Conservation (phyloP, 2,888 invertebrate genomes). For the Apamea epomidion region DNA sequence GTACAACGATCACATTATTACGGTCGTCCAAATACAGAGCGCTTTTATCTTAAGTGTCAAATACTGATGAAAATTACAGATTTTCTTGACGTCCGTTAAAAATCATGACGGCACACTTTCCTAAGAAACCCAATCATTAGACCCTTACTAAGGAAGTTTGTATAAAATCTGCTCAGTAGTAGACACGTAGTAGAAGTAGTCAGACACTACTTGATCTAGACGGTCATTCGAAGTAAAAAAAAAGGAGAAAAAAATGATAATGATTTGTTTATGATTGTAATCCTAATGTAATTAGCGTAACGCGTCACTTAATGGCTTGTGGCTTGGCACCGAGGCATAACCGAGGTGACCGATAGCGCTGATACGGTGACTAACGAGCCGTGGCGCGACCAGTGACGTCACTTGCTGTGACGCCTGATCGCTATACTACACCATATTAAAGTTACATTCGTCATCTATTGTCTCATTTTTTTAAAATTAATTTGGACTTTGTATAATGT, state of each 20-base stretch:
- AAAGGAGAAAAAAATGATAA: neutral
- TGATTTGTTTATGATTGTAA: neutral
- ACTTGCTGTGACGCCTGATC: neutral
- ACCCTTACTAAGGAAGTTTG: neutral
- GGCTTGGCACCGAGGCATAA: neutral
- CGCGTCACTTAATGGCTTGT: slow-evolving; percentile 27
- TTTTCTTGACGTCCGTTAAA: neutral
- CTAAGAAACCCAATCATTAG: neutral
- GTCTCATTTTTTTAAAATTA: neutral
- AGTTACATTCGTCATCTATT: neutral
- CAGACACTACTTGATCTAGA: neutral
- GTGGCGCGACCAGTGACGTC: slow-evolving; percentile 39
- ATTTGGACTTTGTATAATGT: neutral
- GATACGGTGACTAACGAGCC: neutral
- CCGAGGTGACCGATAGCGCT: slow-evolving; percentile 29
- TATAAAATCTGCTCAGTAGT: neutral
- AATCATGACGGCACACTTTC: neutral
- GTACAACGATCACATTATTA: neutral
- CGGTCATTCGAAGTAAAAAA: neutral
- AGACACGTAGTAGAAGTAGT: too few species aligned
- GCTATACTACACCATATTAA: neutral
- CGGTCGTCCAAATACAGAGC: neutral
- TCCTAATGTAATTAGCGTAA: slow-evolving; percentile 8
- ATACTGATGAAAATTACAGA: too few species aligned
- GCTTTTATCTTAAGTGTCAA: too few species aligned